Evolutionary conservation across 1,140 invertebrate genomes (phyloP), one percentile per base, ranked within the genome.

Genomic region (Steinernema khuongi): DNA sequence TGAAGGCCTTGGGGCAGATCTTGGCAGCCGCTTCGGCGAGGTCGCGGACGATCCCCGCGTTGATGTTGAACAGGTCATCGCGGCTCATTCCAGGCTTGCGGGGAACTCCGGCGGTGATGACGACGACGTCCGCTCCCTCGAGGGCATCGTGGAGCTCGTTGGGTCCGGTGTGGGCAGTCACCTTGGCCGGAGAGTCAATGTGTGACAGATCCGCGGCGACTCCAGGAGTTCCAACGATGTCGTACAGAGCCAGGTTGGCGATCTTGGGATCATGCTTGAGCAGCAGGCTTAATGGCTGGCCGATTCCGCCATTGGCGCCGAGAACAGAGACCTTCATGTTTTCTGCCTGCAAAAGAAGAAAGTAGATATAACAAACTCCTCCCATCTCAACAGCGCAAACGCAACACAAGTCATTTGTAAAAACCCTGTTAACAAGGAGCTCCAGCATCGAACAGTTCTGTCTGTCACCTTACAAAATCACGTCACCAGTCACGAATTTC

Each of bases 51-150:
- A 99, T 97, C 18, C 92, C 91, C 28, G 96, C 96, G 87, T 99
- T 99, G 2, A 93, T 96, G 87, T 97, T 97, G 88, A 99, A 99
- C 17, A 99, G 89, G 88, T 99, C 96, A 88, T 99, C 96, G 77
- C 88, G 83, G 4, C 88, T 89, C 88, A 89, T 89, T 18, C 88
- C 95, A 36, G 96, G 96, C 87, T 99, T 99, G 79, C 96, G 90
- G 67, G 96, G 96, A 0, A 99, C 94, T 79, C 96, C 96, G 79
- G 96, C 96, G 70, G 96, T 96, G 80, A 99, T 96, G 60, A 99
- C 91, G 14, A 99, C 92, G 29, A 99, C 89, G 87, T 97, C 90
- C 67, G 90, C 90, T 73, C 85, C 90, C 85, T 86, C 80, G 29
- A 89, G 74, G 77, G 85, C 86, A 18, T 90, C 90, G 86, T 89